phyloP scores from a whole-genome alignment of 2,888 invertebrate species.

The Lepidochitona cinerea region DNA sequence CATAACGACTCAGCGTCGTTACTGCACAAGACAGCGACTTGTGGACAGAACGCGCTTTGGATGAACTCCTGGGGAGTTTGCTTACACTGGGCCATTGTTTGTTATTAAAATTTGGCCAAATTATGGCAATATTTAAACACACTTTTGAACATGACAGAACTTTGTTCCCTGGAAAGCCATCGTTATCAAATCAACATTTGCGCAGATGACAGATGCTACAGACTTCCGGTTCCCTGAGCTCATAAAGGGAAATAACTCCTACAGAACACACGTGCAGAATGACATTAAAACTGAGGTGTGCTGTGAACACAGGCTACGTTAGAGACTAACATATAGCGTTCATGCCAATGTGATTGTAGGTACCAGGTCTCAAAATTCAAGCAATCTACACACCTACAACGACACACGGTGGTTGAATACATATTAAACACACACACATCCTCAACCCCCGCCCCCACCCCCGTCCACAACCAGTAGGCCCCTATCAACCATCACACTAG shows the following conservation, averaged over 20 bases:
- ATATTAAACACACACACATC: too few species aligned
- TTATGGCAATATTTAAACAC: neutral
- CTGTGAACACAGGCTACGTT: neutral
- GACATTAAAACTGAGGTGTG: neutral
- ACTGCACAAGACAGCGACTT: slow-evolving; percentile 88
- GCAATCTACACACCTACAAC: too few species aligned
- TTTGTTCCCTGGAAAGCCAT: slow-evolving; percentile 4
- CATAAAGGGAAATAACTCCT: neutral
- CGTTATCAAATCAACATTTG: neutral
- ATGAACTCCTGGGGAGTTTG: slow-evolving; percentile 81
- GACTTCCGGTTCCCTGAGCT: neutral
- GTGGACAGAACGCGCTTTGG: slow-evolving; percentile 90
- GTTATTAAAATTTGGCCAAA: neutral
- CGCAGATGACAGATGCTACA: neutral
- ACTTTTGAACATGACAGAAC: slow-evolving; percentile 3
- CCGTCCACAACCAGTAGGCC: too few species aligned
- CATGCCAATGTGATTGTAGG: too few species aligned
- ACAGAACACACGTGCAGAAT: too few species aligned
- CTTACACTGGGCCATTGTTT: slow-evolving; percentile 71
- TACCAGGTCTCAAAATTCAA: too few species aligned
- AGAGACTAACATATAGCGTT: too few species aligned
- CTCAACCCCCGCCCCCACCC: too few species aligned
- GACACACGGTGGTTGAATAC: too few species aligned
- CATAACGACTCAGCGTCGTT: slow-evolving; percentile 86
- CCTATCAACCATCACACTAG: too few species aligned